phyloP scores from a whole-genome alignment of 2,888 invertebrate genomes.

The Ariolimax columbianus region DNA sequence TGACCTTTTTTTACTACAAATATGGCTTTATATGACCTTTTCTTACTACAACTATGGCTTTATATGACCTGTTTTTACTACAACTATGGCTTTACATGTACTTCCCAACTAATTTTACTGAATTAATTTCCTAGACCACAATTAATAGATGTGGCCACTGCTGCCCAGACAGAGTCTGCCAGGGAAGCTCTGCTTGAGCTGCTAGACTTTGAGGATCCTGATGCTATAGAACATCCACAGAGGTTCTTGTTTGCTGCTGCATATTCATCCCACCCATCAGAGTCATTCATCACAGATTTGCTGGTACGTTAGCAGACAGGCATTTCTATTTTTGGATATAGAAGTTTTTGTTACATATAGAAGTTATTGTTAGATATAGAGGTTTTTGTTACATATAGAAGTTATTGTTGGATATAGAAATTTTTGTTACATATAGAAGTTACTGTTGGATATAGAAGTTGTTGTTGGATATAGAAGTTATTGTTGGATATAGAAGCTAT shows the following conservation, averaged over 20 bases:
- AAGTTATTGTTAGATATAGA: too few species aligned
- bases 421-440: too few species aligned
- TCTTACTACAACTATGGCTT: too few species aligned
- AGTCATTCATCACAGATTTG: slow-evolving; percentile 79
- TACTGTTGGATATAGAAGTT: too few species aligned
- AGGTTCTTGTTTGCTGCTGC: slow-evolving; percentile 87
- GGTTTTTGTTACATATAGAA: too few species aligned
- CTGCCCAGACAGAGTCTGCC: slow-evolving; percentile 84
- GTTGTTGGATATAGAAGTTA: too few species aligned
- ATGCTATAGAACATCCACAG: slow-evolving; percentile 83
- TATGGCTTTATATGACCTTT: too few species aligned
- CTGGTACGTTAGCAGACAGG: slow-evolving; percentile 70
- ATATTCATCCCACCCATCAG: slow-evolving; percentile 84
- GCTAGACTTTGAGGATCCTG: slow-evolving; percentile 81
- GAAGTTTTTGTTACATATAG: too few species aligned
- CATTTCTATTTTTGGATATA: too few species aligned
- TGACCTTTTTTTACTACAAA: too few species aligned
- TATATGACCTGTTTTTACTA: background rate
- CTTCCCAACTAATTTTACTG: background rate
- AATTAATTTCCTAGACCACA: slow-evolving; percentile 81
- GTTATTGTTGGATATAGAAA: too few species aligned
- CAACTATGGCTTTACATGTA: background rate
- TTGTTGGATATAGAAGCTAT: too few species aligned
- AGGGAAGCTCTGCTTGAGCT: slow-evolving; percentile 85
- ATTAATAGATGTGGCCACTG: slow-evolving; percentile 85